These are phyloP conservation scores for Morpho achilles DNA, from an alignment of 2,888 invertebrate species.

Conservation along the genomic window DNA sequence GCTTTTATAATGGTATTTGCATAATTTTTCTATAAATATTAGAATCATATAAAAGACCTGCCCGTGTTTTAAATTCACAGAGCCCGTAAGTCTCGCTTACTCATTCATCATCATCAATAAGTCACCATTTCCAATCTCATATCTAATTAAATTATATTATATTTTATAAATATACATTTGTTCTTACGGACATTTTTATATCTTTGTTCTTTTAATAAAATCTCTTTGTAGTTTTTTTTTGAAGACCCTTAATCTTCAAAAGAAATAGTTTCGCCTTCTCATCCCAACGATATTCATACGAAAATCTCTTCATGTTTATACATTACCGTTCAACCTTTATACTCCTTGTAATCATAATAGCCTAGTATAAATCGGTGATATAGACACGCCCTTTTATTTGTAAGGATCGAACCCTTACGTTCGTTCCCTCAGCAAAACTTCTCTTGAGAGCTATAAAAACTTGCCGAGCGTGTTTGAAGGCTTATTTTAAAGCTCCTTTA, in stretches of 20 bases:
- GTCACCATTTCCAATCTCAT: no score
- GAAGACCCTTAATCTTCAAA: not conserved
- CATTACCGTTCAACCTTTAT: not conserved
- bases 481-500: constrained; percentile 3
- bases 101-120: no score
- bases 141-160: no score
- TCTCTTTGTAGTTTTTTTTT: not conserved
- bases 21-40: no score
- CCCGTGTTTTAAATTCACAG: no score
- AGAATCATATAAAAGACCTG: no score
- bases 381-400: constrained; percentile 27
- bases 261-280: not conserved
- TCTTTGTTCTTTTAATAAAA: not conserved
- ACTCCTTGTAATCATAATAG: constrained; percentile 9
- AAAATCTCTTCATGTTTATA: not conserved
- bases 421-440: constrained; percentile 9
- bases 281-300: not conserved
- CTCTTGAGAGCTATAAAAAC: constrained; percentile 6
- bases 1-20: no score
- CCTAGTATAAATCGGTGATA: constrained; percentile 26
- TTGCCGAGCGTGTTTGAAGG: not conserved
- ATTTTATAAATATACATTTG: no score
- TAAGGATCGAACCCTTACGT: constrained; percentile 10
- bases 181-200: not conserved
- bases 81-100: no score